Evolutionary conservation across 2,888 invertebrate genomes (phyloP).

Genomic region (Molorchus minor): DNA sequence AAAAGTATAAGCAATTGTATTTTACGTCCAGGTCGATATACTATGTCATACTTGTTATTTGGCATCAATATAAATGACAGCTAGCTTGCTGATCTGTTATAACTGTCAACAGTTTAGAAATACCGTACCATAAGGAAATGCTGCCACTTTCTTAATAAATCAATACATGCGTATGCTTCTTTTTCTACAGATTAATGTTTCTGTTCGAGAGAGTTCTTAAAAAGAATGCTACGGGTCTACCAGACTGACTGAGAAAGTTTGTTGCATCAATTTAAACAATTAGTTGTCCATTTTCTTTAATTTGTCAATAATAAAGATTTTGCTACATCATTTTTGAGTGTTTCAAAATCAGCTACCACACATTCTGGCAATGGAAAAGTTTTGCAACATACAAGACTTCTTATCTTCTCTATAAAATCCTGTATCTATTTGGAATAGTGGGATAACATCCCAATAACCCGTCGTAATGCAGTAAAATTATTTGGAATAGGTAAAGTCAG

Average conservation of each 20-base stretch:
- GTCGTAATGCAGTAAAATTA: background rate
- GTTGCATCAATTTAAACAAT: background rate
- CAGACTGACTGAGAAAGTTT: background rate
- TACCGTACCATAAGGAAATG: background rate
- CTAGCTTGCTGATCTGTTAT: background rate
- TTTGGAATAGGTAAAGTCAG: background rate
- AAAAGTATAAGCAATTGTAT: background rate
- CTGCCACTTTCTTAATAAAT: background rate
- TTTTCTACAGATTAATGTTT: background rate
- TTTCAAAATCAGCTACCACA: background rate
- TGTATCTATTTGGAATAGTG: background rate
- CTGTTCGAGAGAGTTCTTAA: background rate
- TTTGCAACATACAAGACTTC: background rate
- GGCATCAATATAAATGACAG: background rate
- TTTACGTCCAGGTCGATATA: background rate
- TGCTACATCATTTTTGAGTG: background rate
- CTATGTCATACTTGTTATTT: background rate
- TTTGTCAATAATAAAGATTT: background rate
- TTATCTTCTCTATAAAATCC: background rate
- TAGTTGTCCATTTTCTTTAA: background rate
- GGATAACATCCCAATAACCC: background rate
- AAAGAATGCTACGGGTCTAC: background rate
- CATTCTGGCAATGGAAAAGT: background rate
- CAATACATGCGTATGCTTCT: background rate
- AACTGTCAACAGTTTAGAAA: background rate